Evolutionary conservation across 2,888 invertebrate species (phyloP).

Genomic region (Ectobius pallidus): DNA sequence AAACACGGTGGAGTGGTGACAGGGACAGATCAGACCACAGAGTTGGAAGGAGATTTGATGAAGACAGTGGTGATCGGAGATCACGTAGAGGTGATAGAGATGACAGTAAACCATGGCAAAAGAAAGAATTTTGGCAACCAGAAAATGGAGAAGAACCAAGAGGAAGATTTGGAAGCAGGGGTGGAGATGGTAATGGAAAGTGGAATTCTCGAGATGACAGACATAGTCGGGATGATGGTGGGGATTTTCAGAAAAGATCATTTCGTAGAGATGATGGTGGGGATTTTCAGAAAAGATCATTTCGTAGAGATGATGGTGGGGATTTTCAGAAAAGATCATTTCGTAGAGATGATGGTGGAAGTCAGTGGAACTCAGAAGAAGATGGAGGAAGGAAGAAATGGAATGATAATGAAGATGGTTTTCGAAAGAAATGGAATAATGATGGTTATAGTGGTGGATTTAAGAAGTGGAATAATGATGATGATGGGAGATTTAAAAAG

Average conservation of each 20-base stretch:
- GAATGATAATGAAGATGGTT: constrained; percentile 42
- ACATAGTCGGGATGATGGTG: no score
- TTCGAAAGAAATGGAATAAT: constrained; percentile 21
- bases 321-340: no score
- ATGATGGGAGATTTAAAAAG: constrained; percentile 11
- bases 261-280: no score
- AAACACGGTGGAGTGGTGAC: no score
- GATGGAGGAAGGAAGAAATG: not conserved
- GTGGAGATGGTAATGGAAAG: constrained; percentile 40
- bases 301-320: constrained; percentile 41
- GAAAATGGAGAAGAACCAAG: not conserved
- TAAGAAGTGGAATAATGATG: not conserved
- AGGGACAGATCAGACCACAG: no score
- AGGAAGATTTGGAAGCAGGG: constrained; percentile 26
- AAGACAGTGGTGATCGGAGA: no score
- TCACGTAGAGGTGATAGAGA: no score
- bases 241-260: no score
- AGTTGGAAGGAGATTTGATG: no score
- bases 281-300: no score
- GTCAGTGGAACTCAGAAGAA: not conserved
- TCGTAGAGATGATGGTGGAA: constrained; percentile 44
- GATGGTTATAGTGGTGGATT: not conserved
- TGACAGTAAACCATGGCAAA: constrained; percentile 22
- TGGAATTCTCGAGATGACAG: not conserved
- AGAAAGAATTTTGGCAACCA: constrained; percentile 6